These are phyloP conservation scores for Muraenolepis orangiensis DNA, from an alignment of 2,797 vertebrate genomes.

Conservation along the genomic window DNA sequence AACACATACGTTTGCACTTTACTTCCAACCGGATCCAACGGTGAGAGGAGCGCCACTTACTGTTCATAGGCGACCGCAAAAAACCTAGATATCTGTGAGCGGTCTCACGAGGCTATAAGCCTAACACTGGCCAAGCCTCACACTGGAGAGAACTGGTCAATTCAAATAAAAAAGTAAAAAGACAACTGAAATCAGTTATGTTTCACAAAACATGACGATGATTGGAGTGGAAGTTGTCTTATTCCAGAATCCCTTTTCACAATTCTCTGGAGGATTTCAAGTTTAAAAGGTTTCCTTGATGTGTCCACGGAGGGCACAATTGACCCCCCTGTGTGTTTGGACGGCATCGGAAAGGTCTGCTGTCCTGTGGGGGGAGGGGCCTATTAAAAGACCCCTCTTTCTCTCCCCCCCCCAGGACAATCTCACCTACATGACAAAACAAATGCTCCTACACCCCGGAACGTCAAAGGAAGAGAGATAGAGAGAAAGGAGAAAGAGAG, in stretches of 20 bases:
- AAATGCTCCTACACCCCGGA: constrained; percentile 7
- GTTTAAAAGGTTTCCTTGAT: too few relatives aligned
- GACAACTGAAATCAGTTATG: not conserved
- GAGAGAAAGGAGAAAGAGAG: not conserved
- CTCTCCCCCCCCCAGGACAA: constrained; percentile 16
- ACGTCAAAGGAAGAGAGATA: not conserved
- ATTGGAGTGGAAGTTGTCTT: not conserved
- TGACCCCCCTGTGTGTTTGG: not conserved
- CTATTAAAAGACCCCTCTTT: not conserved
- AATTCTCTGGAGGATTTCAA: not conserved
- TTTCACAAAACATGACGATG: not conserved
- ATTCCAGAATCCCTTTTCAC: not conserved
- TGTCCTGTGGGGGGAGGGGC: not conserved
- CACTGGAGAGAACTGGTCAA: too few relatives aligned
- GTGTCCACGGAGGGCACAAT: not conserved
- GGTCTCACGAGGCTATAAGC: too few relatives aligned
- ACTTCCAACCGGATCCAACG: too few relatives aligned
- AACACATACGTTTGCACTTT: too few relatives aligned
- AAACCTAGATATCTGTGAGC: too few relatives aligned
- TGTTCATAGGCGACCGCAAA: too few relatives aligned
- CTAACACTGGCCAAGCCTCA: not conserved
- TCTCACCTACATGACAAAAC: constrained; percentile 36
- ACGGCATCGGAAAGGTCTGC: not conserved
- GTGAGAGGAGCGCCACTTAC: too few relatives aligned
- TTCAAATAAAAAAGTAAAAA: not conserved